Base-by-base conservation (phyloP, 1,140 invertebrate genomes). In the Drosophila tani region DNA sequence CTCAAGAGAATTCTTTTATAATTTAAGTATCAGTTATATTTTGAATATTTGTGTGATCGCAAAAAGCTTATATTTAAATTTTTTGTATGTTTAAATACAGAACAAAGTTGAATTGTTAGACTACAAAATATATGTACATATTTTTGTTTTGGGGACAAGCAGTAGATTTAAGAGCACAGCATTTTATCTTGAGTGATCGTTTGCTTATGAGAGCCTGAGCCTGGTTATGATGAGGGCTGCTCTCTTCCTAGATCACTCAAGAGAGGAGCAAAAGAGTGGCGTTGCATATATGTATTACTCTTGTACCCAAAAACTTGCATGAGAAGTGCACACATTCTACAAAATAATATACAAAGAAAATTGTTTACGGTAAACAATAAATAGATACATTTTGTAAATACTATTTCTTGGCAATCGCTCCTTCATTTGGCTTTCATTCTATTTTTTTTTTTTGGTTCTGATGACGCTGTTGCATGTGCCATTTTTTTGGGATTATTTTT, bases 321-420 rank as follows among this genome's bases (percentile, higher is more conserved):
- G 0, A 14, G 6, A 7, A 32, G 27, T 19, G 27, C 2, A 14
- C 0, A 41, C 12, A 0, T 55, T 38, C 3, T 8, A 9, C 11
- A 3, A 38, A 55, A 55, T 55, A 55, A 55, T 21, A 55, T 55
- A 62, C 49, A 32, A 68, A 35, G 45, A 64, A 63, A 82, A 66
- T 82, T 82, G 79, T 82, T 82, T 82, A 82, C 80, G 49, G 64
- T 63, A 81, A 82, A 78, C 64, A 82, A 67, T 68, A 73, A 75
- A 80, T 73, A 76, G 58, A 59, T 73, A 64, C 47, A 67, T 64
- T 66, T 79, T 66, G 56, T 64, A 45, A 57, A 63, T 53, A 38
- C 47, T n/a, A 24, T 49, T 53, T 40, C 11, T 53, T n/a, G 32
- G 60, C 47, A 38, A 24, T 29, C 3, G 55, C 21, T 60, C 49